phyloP scores from a whole-genome alignment of 2,797 vertebrate species.

The Acipenser oxyrinchus region DNA sequence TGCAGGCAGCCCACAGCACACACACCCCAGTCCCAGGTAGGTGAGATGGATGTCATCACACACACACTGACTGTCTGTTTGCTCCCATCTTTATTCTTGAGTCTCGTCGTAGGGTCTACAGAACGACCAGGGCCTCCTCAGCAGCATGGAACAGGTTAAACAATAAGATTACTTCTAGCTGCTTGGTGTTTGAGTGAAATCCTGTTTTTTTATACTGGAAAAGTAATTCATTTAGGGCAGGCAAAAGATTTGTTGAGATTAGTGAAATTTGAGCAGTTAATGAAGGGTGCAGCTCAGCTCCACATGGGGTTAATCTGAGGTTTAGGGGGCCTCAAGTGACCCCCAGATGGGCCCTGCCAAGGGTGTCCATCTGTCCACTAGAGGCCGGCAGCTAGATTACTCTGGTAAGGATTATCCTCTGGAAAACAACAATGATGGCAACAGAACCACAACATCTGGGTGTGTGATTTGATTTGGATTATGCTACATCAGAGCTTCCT shows the following conservation, averaged over 20 bases:
- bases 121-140: too few relatives aligned
- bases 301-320: slow-evolving; percentile 50
- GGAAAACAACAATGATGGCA: slow-evolving; percentile 25
- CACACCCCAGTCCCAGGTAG: slow-evolving; percentile 34
- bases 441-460: not conserved
- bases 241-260: slow-evolving; percentile 60
- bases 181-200: slow-evolving; percentile 9
- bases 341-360: slow-evolving; percentile 55
- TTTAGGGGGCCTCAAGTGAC: slow-evolving; percentile 54
- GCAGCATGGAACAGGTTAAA: not conserved
- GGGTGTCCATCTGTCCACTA: slow-evolving; percentile 60
- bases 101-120: too few relatives aligned
- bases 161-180: not conserved
- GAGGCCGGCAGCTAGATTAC: slow-evolving; percentile 27
- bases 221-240: slow-evolving; percentile 51
- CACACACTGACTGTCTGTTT: slow-evolving; percentile 11
- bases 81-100: too few relatives aligned
- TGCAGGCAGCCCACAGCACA: slow-evolving; percentile 54
- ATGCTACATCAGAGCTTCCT: not conserved
- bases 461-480: not conserved
- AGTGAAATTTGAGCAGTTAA: slow-evolving; percentile 62
- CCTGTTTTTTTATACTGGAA: slow-evolving; percentile 23
- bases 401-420: not conserved
- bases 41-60: not conserved
- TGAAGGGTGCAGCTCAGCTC: slow-evolving; percentile 52